Percentiles rank a stretch among this genome's conserved stretches.
These are phyloP conservation scores for Epiblema foenella DNA, from an alignment of 2,888 invertebrate genomes.

Conservation along the genomic window DNA sequence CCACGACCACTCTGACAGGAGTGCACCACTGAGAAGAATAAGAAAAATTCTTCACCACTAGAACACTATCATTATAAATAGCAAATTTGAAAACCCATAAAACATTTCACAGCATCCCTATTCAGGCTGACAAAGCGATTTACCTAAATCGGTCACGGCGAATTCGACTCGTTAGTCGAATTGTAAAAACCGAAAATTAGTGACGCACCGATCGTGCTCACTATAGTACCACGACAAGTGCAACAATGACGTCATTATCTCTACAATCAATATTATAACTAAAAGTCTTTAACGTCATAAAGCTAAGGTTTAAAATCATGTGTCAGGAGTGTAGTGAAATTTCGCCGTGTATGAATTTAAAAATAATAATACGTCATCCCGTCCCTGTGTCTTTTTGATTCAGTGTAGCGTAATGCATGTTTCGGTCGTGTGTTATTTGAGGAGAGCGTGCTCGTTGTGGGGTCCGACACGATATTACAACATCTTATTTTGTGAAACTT, in stretches of 20 bases:
- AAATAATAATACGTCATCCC: slow-evolving; percentile 79
- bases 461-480: slow-evolving; percentile 45
- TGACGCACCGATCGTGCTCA: slow-evolving; percentile 71
- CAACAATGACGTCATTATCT: slow-evolving; percentile 72
- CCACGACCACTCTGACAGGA: too few relatives aligned
- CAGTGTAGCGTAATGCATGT: slow-evolving; percentile 70
- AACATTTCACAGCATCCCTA: slow-evolving; percentile 33
- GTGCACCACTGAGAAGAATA: too few relatives aligned
- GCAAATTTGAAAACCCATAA: slow-evolving; percentile 39
- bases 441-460: slow-evolving; percentile 63
- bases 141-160: slow-evolving; percentile 58
- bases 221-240: slow-evolving; percentile 78
- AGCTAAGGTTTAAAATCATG: slow-evolving; percentile 53
- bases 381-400: slow-evolving; percentile 78
- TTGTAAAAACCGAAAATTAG: slow-evolving; percentile 78
- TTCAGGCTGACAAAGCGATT: slow-evolving; percentile 48
- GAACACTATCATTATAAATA: slow-evolving; percentile 34
- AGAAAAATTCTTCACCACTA: not conserved
- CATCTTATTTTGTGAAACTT: not conserved
- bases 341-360: slow-evolving; percentile 74
- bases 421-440: slow-evolving; percentile 75
- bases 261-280: slow-evolving; percentile 36
- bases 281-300: slow-evolving; percentile 35
- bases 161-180: slow-evolving; percentile 66
- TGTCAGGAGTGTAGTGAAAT: slow-evolving; percentile 48